phyloP scores from a whole-genome alignment of 1,140 invertebrate species.

The Anastatus disparis region DNA sequence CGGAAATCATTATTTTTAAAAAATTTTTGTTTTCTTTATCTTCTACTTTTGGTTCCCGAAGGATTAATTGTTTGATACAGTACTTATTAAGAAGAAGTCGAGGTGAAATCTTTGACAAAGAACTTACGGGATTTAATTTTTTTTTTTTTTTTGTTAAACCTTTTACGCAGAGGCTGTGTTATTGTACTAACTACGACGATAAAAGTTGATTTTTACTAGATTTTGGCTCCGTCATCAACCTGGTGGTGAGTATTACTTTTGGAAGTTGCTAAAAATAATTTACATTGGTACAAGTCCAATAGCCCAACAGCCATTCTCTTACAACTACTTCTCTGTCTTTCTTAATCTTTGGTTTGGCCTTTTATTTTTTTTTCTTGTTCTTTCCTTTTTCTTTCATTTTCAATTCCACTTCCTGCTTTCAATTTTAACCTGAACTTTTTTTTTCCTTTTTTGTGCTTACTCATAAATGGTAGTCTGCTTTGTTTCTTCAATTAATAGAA shows the following conservation, averaged over 20 bases:
- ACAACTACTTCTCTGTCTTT: slow-evolving; percentile 3
- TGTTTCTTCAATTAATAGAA: too few species aligned
- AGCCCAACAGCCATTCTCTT: slow-evolving; percentile 27
- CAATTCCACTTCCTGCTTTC: background rate
- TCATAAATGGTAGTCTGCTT: too few species aligned
- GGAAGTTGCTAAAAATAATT: slow-evolving; percentile 36
- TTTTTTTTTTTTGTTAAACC: too few species aligned
- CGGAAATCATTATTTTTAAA: too few species aligned
- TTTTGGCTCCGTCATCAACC: slow-evolving; percentile 30
- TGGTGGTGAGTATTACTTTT: slow-evolving; percentile 38
- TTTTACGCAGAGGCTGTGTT: background rate
- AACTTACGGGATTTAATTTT: too few species aligned
- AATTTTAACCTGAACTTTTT: background rate
- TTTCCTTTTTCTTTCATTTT: background rate
- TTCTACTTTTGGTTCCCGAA: too few species aligned
- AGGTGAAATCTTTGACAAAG: too few species aligned
- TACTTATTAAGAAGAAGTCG: too few species aligned
- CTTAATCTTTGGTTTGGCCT: background rate
- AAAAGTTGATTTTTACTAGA: slow-evolving; percentile 31
- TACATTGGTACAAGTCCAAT: slow-evolving; percentile 36
- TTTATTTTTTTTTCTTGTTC: background rate
- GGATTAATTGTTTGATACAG: too few species aligned
- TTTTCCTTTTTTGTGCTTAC: too few species aligned
- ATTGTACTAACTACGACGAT: background rate
- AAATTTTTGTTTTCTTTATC: too few species aligned